These are phyloP conservation scores for Dione vanillae DNA, from an alignment of 2,888 invertebrate species.

Conservation along the genomic window DNA sequence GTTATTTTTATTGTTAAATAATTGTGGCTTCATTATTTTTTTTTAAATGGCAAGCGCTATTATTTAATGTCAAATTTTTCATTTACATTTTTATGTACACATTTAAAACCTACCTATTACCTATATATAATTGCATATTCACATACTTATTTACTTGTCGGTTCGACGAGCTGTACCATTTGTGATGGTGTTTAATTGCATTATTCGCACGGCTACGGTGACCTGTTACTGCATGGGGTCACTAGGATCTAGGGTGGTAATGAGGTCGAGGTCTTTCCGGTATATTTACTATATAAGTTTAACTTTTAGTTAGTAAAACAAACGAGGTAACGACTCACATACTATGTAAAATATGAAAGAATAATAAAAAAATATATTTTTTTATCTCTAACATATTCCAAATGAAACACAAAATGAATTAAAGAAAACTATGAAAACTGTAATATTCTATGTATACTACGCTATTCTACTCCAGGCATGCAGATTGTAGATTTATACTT, in stretches of 20 bases:
- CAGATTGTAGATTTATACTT: no score
- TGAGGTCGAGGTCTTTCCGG: constrained; percentile 69
- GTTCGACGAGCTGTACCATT: constrained; percentile 39
- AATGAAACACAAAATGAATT: no score
- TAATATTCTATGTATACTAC: no score
- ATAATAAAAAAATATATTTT: neutral
- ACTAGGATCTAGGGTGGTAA: constrained; percentile 67
- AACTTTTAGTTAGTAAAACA: constrained; percentile 4
- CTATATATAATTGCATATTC: constrained; percentile 13
- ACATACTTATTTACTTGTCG: constrained; percentile 4
- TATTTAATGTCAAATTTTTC: no score
- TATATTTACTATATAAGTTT: constrained; percentile 19
- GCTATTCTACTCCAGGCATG: no score
- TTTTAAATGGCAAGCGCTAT: no score
- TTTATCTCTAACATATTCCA: no score
- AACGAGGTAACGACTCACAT: neutral
- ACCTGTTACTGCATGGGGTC: constrained; percentile 55
- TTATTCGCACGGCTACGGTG: constrained; percentile 69
- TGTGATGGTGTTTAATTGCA: constrained; percentile 69
- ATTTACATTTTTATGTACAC: neutral
- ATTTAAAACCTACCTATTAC: neutral
- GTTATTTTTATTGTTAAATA: no score
- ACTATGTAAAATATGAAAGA: neutral
- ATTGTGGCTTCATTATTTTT: no score
- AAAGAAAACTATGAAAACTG: no score